A percentile compares a stretch with the other conserved stretches of the same genome.
These are phyloP conservation scores for Drosophila bocki DNA, from an alignment of 1,140 invertebrate species.

Conservation along the genomic window DNA sequence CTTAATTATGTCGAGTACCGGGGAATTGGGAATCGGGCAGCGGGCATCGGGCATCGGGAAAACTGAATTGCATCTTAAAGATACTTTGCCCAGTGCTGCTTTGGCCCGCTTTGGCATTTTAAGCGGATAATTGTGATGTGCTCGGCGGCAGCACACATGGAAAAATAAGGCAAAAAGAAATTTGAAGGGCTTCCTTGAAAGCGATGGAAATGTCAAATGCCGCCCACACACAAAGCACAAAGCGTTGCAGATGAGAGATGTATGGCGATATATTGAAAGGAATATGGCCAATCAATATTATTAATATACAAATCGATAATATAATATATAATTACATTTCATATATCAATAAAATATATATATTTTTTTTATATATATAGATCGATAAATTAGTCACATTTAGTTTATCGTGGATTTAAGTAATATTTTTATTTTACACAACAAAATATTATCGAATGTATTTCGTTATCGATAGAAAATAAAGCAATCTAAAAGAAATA, in stretches of 20 bases:
- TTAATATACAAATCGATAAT: background rate
- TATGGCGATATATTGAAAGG: background rate
- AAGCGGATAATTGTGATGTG: constrained; percentile 76
- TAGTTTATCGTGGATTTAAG: too few relatives aligned
- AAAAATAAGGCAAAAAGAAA: constrained; percentile 80
- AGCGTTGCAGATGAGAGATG: background rate
- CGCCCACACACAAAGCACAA: constrained; percentile 26
- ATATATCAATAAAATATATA: too few relatives aligned
- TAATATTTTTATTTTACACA: too few relatives aligned
- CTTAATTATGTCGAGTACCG: constrained; percentile 56
- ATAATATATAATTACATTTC: too few relatives aligned
- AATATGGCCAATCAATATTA: background rate
- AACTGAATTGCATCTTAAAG: constrained; percentile 72
- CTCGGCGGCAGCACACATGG: constrained; percentile 33
- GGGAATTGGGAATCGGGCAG: constrained; percentile 1
- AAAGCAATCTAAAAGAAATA: too few relatives aligned
- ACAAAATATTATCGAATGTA: too few relatives aligned
- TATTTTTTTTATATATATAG: too few relatives aligned
- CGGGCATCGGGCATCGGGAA: background rate
- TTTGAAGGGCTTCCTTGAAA: constrained; percentile 80
- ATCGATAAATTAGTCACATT: too few relatives aligned
- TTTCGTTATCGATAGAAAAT: too few relatives aligned
- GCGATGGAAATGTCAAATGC: constrained; percentile 43
- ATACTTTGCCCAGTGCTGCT: constrained; percentile 77
- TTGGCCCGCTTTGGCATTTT: constrained; percentile 72